These are phyloP conservation scores for Agrypnia vestita DNA, from an alignment of 1,140 invertebrate species.

Conservation along the genomic window DNA sequence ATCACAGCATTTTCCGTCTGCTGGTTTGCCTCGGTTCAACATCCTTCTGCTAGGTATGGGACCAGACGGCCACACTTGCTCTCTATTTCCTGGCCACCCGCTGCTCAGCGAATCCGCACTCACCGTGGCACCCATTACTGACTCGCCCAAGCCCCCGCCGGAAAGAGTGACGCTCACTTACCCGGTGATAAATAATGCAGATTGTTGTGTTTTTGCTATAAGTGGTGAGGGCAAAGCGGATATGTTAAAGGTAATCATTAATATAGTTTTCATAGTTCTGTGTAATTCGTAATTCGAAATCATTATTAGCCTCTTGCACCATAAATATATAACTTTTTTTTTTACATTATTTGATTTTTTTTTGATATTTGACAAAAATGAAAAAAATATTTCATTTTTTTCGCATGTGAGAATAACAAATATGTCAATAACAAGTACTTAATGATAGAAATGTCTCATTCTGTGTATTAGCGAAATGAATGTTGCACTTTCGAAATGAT, in stretches of 20 bases:
- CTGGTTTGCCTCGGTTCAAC: conserved; percentile 84
- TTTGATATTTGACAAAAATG: too few species aligned
- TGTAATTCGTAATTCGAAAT: too few species aligned
- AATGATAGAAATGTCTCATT: too few species aligned
- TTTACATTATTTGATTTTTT: too few species aligned
- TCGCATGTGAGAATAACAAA: too few species aligned
- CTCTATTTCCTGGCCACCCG: conserved; percentile 92
- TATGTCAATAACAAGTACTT: too few species aligned
- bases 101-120: conserved; percentile 78
- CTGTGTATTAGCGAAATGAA: too few species aligned
- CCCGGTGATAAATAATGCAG: conserved; percentile 92
- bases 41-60: conserved; percentile 95
- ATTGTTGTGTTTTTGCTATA: conserved; percentile 87
- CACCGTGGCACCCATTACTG: conserved; percentile 89
- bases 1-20: conserved; percentile 75
- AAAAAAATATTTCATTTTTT: too few species aligned
- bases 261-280: too few species aligned
- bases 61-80: conserved; percentile 99
- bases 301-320: too few species aligned
- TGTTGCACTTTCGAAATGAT: too few species aligned
- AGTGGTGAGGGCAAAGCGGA: conserved; percentile 91
- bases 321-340: too few species aligned
- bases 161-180: conserved; percentile 93
- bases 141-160: conserved; percentile 97
- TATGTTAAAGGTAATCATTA: conserved; percentile 85